Evolutionary conservation across 2,888 invertebrate species (phyloP), one percentile per base, ranked within the genome.

Genomic region (Mimas tiliae): DNA sequence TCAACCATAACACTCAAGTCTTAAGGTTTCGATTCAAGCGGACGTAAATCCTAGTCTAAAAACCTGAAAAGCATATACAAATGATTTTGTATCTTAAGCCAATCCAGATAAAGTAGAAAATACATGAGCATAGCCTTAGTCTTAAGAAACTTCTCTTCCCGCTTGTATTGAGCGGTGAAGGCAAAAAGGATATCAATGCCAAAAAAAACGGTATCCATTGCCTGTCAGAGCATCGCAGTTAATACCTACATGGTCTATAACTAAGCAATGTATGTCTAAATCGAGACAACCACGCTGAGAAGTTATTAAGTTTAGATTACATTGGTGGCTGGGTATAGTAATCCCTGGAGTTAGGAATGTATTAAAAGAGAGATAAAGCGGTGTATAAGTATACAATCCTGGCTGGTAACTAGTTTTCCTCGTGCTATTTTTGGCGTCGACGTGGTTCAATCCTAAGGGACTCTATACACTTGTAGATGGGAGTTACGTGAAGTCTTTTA

Each of bases 121-220:
- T 58, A 19, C 7, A 12, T 38, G 38, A 7, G 19, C 0, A 14
- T 16, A 19, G 34, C 0, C 52, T 58, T 4, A 19, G 19, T 58
- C 42, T 42, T 38, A 12, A 42, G 58, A 42, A 42, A 38, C 68
- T 65, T 34, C 64, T 67, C 69, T 70, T 72, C 74, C 76, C 73
- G 71, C 74, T 69, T 67, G 71, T 72, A 70, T 73, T 74, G 75
- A 80, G 73, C 72, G n/a, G 67, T 65, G 47, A 73, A 71, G 76
- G 77, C 78, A 81, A 73, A 73, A 80, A 81, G 77, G 72, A 74
- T 78, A 81, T 82, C 80, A 78, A 81, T 83, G 81, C 81, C 19
- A 58, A 58, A 16, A 19, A 42, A 19, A 70, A 48, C 58, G 38
- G 16, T 21, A 19, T 58, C 58, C 58, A 58, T 58, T 58, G 58